These are phyloP conservation scores for Apis dorsata DNA, from an alignment of 1,140 invertebrate species.

Conservation along the genomic window DNA sequence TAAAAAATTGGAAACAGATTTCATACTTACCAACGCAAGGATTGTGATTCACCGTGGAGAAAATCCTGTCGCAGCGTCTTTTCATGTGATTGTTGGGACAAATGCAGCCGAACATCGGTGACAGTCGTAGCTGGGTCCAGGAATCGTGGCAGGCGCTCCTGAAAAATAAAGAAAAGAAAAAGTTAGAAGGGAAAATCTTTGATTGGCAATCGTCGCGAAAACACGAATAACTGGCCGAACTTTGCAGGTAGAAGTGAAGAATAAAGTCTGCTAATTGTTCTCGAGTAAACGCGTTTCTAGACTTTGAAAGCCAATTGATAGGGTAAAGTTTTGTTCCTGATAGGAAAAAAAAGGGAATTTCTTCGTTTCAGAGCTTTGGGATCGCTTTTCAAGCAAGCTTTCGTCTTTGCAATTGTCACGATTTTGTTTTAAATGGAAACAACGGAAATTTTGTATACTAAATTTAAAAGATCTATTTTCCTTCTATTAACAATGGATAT, in stretches of 20 bases:
- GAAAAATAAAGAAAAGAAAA: slow-evolving; percentile 47
- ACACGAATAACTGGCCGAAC: background rate
- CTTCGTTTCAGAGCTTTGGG: too few species aligned
- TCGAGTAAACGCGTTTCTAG: slow-evolving; percentile 4
- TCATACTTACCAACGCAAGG: slow-evolving; percentile 92
- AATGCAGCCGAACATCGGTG: slow-evolving; percentile 94
- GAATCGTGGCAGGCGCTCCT: slow-evolving; percentile 91
- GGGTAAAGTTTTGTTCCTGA: slow-evolving; percentile 6
- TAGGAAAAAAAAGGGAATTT: background rate
- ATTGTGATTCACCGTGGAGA: slow-evolving; percentile 92
- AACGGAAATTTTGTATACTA: too few species aligned
- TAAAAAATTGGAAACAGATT: slow-evolving; percentile 21
- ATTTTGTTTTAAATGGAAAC: background rate
- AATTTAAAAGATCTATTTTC: too few species aligned
- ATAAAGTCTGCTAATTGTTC: slow-evolving; percentile 19
- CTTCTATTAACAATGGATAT: too few species aligned
- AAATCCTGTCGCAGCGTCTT: slow-evolving; percentile 91
- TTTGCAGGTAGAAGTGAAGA: background rate
- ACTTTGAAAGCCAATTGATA: slow-evolving; percentile 19
- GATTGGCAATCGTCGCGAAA: background rate
- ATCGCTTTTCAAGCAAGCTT: background rate
- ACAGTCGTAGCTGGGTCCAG: slow-evolving; percentile 89
- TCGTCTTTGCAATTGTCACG: background rate
- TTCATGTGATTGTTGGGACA: slow-evolving; percentile 93
- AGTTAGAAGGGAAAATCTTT: background rate